These are phyloP conservation scores for Illadopsis cleaveri DNA, from an alignment of 2,113 vertebrate species.

Conservation along the genomic window DNA sequence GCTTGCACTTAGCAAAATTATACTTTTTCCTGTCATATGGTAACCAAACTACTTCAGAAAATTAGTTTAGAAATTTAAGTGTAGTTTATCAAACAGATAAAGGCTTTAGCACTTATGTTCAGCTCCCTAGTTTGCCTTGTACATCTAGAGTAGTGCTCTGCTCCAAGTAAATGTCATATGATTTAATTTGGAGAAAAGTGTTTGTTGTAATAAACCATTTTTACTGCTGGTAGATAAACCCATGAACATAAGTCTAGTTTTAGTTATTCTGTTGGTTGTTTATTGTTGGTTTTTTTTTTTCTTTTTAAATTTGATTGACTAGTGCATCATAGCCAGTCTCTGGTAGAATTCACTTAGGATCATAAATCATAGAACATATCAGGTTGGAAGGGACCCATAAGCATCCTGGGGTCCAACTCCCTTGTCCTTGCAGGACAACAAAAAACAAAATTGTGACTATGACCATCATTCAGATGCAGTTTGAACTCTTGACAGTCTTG, in stretches of 20 bases:
- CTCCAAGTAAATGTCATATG: not conserved
- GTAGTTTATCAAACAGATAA: conserved; percentile 15
- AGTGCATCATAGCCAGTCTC: not conserved
- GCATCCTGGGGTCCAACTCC: not conserved
- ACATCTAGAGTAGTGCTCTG: not conserved
- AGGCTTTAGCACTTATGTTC: not conserved
- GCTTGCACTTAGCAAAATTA: conserved; percentile 34
- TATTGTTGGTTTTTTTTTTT: not conserved
- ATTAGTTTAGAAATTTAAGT: conserved; percentile 2
- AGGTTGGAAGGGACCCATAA: not conserved
- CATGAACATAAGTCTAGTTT: not conserved
- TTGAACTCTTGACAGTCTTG: not conserved
- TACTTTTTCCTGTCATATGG: not conserved
- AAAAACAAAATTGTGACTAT: not conserved
- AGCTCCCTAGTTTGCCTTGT: not conserved
- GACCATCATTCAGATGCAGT: not conserved
- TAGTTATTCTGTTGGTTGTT: not conserved
- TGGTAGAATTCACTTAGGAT: not conserved
- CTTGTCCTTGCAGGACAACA: accelerated
- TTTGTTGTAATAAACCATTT: not conserved
- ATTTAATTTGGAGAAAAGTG: conserved; percentile 21
- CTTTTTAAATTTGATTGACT: not conserved
- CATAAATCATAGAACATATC: not conserved
- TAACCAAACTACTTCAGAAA: conserved; percentile 26
- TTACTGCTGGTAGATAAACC: not conserved